Conservation (phyloP, 1,140 invertebrate species). For the Ceratina japonica region DNA sequence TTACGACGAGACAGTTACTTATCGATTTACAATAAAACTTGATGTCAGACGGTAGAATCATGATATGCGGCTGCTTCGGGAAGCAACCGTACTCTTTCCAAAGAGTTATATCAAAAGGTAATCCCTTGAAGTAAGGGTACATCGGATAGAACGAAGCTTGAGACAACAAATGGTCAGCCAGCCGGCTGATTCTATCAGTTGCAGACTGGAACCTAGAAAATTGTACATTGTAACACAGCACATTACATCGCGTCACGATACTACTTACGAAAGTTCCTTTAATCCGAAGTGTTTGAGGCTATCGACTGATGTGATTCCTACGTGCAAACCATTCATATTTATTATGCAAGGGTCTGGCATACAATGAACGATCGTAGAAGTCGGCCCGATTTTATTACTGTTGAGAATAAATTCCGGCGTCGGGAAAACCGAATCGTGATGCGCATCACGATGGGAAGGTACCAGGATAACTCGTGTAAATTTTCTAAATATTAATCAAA, state of each 20-base stretch:
- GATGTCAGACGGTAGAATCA: constrained; percentile 92
- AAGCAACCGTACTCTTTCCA: constrained; percentile 85
- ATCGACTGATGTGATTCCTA: constrained; percentile 91
- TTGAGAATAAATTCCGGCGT: constrained; percentile 84
- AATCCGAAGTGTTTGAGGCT: constrained; percentile 88
- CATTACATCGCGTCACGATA: not conserved
- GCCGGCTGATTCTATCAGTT: constrained; percentile 84
- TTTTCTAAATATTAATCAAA: constrained; percentile 78
- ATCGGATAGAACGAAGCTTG: constrained; percentile 92
- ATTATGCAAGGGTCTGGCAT: constrained; percentile 90
- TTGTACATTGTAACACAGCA: not conserved
- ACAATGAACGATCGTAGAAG: constrained; percentile 80
- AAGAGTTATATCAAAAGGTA: constrained; percentile 85
- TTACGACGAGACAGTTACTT: constrained; percentile 88
- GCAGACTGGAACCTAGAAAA: constrained; percentile 16
- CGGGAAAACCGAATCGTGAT: constrained; percentile 89
- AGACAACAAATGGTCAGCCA: constrained; percentile 86
- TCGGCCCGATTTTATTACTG: constrained; percentile 61
- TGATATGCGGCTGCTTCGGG: constrained; percentile 87
- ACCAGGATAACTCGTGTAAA: constrained; percentile 86
- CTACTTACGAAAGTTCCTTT: constrained; percentile 87
- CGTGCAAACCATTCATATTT: constrained; percentile 86
- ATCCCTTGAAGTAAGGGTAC: constrained; percentile 85
- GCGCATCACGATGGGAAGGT: constrained; percentile 87
- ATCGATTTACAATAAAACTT: constrained; percentile 90